These are phyloP conservation scores for Anhinga anhinga DNA, from an alignment of 2,113 vertebrate genomes.

Conservation along the genomic window DNA sequence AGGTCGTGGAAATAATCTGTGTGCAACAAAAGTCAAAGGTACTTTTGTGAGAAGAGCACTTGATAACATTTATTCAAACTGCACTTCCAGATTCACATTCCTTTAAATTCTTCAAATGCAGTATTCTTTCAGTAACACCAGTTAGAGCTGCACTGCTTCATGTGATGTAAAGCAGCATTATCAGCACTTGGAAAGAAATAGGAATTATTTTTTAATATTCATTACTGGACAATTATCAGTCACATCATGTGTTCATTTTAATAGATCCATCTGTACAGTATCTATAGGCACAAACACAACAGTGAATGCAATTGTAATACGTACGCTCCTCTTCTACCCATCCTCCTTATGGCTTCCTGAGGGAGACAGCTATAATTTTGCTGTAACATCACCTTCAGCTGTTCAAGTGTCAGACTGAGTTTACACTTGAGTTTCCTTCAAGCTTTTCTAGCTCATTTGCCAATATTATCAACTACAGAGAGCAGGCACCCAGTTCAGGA, in stretches of 20 bases:
- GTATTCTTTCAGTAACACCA: not conserved
- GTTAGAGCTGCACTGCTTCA: not conserved
- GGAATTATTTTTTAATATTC: not conserved
- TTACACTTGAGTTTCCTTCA: not conserved
- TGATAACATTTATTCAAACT: not conserved
- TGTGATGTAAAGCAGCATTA: not conserved
- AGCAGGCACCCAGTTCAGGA: not conserved
- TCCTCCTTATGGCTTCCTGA: not conserved
- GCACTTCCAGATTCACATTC: slow-evolving; percentile 49
- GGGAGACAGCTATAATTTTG: not conserved
- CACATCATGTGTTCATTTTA: not conserved
- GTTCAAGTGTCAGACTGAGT: not conserved
- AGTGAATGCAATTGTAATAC: not conserved
- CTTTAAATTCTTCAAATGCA: not conserved
- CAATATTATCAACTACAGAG: not conserved
- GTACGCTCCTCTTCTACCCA: not conserved
- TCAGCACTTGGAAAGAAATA: not conserved
- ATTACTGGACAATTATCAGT: not conserved
- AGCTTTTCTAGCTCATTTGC: not conserved
- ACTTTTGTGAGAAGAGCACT: slow-evolving; percentile 48
- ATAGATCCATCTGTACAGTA: not conserved
- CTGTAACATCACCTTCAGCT: not conserved
- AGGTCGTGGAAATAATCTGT: slow-evolving; percentile 14
- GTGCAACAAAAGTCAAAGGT: slow-evolving; percentile 24
- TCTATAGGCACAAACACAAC: not conserved